phyloP scores from a whole-genome alignment of 1,140 invertebrate genomes.

The Chymomyza costata region DNA sequence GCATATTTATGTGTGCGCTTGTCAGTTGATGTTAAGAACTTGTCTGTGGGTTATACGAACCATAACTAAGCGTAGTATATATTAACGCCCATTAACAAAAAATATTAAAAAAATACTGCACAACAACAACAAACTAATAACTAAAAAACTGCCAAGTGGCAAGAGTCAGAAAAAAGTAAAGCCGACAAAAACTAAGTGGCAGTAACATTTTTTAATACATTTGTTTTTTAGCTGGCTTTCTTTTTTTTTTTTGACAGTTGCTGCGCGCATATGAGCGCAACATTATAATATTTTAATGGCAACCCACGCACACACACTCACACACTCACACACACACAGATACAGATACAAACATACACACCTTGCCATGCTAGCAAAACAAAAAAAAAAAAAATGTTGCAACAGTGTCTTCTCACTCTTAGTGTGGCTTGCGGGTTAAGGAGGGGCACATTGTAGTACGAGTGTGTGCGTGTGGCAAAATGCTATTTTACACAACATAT shows the following conservation, averaged over 20 bases:
- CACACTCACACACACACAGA: neutral
- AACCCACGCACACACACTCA: neutral
- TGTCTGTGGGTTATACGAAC: too few species aligned
- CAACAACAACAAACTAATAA: too few species aligned
- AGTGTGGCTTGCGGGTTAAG: neutral
- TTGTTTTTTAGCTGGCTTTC: too few species aligned
- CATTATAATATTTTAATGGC: slow-evolving; percentile 3
- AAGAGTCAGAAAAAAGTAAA: neutral
- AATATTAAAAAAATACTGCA: too few species aligned
- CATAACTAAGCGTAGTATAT: too few species aligned
- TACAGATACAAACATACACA: neutral
- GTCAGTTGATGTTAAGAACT: too few species aligned
- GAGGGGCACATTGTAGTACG: neutral
- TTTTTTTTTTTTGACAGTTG: neutral
- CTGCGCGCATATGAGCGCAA: neutral
- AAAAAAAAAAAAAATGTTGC: neutral
- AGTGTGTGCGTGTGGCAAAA: slow-evolving; percentile 14
- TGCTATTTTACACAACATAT: slow-evolving; percentile 72
- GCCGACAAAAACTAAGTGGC: neutral
- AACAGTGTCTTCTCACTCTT: neutral
- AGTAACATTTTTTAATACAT: too few species aligned
- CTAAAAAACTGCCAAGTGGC: too few species aligned
- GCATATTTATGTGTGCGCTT: too few species aligned
- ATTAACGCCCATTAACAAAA: too few species aligned
- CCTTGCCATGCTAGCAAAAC: too few species aligned